Evolutionary conservation across 2,888 invertebrate species (phyloP).

Genomic region (Myathropa florea): DNA sequence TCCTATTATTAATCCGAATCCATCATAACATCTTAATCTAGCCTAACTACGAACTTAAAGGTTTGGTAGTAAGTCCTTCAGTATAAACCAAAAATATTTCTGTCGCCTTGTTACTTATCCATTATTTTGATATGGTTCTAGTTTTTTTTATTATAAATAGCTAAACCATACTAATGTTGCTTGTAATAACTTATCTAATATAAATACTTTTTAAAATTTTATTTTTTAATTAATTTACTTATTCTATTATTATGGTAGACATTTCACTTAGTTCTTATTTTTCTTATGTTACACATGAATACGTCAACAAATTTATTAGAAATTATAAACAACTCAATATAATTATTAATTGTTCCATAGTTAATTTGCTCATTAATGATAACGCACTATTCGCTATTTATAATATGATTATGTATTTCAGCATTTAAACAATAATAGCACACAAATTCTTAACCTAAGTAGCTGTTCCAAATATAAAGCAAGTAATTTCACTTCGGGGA

Average conservation of each 20-base stretch:
- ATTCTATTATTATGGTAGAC: neutral
- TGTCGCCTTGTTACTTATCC: neutral
- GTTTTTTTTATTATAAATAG: neutral
- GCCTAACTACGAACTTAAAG: neutral
- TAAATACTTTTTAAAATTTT: neutral
- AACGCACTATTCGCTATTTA: neutral
- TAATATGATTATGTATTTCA: neutral
- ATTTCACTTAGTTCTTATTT: neutral
- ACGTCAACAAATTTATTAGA: neutral
- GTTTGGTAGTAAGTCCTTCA: neutral
- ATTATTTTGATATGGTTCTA: neutral
- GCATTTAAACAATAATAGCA: neutral
- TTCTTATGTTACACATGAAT: neutral
- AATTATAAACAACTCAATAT: neutral
- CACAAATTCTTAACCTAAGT: neutral
- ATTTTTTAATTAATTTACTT: neutral
- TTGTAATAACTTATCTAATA: neutral
- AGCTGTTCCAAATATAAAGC: neutral
- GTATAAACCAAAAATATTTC: neutral
- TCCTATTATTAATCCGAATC: neutral
- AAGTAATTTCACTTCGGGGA: neutral
- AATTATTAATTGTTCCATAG: neutral
- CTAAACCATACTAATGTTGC: neutral
- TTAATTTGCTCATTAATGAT: neutral
- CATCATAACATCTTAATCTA: neutral